Percentiles rank a stretch among this genome's conserved stretches.
phyloP scores from a whole-genome alignment of 1,140 invertebrate genomes.

The Pogonus chalceus region DNA sequence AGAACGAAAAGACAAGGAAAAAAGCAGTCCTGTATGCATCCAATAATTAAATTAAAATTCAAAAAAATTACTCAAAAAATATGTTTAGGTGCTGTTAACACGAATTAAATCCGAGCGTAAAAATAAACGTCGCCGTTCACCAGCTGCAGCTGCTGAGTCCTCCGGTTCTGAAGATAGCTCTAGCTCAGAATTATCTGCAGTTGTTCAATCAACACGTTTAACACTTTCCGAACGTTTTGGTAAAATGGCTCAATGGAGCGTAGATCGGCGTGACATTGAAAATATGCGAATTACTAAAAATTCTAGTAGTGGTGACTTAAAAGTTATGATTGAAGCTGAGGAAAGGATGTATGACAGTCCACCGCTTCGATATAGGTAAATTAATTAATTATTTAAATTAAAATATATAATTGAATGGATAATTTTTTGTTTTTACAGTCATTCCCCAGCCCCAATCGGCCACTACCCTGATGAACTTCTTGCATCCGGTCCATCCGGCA shows the following conservation, averaged over 20 bases:
- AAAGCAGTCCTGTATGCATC: slow-evolving; percentile 11
- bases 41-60: too few relatives aligned
- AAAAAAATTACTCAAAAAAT: too few relatives aligned
- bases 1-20: slow-evolving; percentile 19
- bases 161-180: slow-evolving; percentile 37
- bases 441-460: slow-evolving; percentile 60
- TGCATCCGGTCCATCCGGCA: slow-evolving; percentile 54
- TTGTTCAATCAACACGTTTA: slow-evolving; percentile 41
- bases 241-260: slow-evolving; percentile 80
- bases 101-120: slow-evolving; percentile 32
- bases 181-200: slow-evolving; percentile 27
- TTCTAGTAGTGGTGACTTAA: slow-evolving; percentile 50
- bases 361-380: slow-evolving; percentile 37
- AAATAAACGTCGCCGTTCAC: slow-evolving; percentile 23
- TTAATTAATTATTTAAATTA: slow-evolving; percentile 5
- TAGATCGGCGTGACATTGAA: slow-evolving; percentile 66
- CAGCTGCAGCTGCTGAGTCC: slow-evolving; percentile 27
- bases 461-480: slow-evolving; percentile 66
- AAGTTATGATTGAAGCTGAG: slow-evolving; percentile 62
- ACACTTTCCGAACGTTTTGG: slow-evolving; percentile 74
- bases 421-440: slow-evolving; percentile 27
- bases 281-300: slow-evolving; percentile 78
- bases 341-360: slow-evolving; percentile 37
- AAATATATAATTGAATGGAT: not conserved
- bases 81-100: slow-evolving; percentile 25